A percentile compares a stretch with the other conserved stretches of the same genome.
Conservation (phyloP, 2,113 vertebrate species). For the Lagopus muta region DNA sequence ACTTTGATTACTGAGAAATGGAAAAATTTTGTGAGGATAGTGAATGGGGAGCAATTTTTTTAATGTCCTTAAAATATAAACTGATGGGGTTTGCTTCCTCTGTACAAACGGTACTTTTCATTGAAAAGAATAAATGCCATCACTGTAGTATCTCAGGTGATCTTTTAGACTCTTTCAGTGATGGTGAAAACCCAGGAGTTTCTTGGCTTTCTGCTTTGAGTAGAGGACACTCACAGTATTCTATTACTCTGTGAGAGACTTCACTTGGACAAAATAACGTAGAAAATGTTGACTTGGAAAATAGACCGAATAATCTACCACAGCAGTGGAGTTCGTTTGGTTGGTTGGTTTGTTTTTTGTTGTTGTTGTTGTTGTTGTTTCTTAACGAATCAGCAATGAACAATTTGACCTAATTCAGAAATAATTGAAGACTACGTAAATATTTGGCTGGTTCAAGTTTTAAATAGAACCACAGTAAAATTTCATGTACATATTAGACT, state of each 20-base stretch:
- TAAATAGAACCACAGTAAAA: neutral
- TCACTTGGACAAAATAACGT: neutral
- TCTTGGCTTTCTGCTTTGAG: neutral
- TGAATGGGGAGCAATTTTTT: neutral
- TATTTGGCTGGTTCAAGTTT: neutral
- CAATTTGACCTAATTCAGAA: constrained; percentile 12
- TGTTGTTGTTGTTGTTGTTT: neutral
- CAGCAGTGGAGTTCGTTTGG: neutral
- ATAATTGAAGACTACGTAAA: neutral
- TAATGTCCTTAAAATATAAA: neutral
- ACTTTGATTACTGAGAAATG: constrained; percentile 52
- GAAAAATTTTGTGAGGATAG: constrained; percentile 25
- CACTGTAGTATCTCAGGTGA: neutral
- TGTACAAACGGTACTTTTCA: neutral
- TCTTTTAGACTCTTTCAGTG: constrained; percentile 4
- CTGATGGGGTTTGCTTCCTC: neutral
- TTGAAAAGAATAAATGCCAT: neutral
- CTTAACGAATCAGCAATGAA: neutral
- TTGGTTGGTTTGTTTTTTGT: no score
- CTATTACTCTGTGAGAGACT: neutral
- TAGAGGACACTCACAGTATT: neutral
- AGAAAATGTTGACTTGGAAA: constrained; percentile 14
- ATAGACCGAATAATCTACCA: neutral
- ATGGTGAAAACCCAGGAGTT: constrained; percentile 2
- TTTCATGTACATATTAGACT: neutral